Conservation (phyloP, 2,797 vertebrate species). For the Catamblyrhynchus diadema region DNA sequence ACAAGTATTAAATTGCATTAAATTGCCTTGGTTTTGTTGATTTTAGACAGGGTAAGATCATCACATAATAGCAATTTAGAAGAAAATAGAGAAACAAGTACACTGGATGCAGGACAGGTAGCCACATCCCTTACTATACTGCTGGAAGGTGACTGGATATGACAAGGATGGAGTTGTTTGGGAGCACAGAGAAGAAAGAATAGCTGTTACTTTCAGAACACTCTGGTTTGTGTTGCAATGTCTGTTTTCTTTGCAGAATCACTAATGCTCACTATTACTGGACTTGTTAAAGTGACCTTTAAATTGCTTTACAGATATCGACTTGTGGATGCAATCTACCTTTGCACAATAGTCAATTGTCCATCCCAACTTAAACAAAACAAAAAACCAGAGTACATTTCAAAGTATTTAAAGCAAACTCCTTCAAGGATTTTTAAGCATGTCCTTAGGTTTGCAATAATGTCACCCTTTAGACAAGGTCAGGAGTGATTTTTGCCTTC, state of each 20-base stretch:
- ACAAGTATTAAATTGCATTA: neutral
- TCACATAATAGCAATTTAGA: neutral
- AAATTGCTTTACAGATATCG: slow-evolving; percentile 25
- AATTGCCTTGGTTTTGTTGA: neutral
- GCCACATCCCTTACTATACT: neutral
- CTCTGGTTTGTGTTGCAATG: slow-evolving; percentile 12
- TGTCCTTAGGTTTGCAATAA: neutral
- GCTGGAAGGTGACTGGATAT: neutral
- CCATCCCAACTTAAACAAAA: slow-evolving; percentile 16
- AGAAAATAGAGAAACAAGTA: neutral
- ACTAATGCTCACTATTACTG: slow-evolving; percentile 17
- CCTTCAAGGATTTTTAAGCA: neutral
- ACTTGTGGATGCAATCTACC: neutral
- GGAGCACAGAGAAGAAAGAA: neutral
- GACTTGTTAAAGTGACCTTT: slow-evolving; percentile 44
- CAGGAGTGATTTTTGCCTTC: neutral
- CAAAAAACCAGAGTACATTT: neutral
- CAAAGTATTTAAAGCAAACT: neutral
- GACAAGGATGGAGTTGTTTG: neutral
- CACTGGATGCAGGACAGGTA: neutral
- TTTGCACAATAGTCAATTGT: slow-evolving; percentile 40
- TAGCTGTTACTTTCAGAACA: neutral
- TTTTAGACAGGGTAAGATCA: neutral
- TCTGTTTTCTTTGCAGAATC: slow-evolving; percentile 50
- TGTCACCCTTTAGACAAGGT: neutral